These are phyloP conservation scores for Andinoacara biseriatus DNA, from an alignment of 2,113 vertebrate species.

Conservation along the genomic window DNA sequence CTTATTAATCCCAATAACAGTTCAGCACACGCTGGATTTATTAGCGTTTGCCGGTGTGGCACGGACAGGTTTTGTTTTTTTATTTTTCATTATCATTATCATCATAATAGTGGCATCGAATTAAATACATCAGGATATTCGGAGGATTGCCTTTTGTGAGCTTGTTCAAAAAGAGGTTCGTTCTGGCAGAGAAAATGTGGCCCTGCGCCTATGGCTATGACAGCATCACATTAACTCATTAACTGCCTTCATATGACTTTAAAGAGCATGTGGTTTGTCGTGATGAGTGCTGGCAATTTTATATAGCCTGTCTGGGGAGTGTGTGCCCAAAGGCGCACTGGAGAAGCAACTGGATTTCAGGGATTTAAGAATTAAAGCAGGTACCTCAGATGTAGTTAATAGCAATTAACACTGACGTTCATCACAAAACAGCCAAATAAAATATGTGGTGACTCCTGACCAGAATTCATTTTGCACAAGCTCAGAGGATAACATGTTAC, in stretches of 20 bases:
- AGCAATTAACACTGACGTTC: not conserved
- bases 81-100: not conserved
- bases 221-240: constrained; percentile 47
- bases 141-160: not conserved
- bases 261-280: constrained; percentile 17
- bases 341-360: not conserved
- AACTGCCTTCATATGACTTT: constrained; percentile 19
- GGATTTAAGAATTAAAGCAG: not conserved
- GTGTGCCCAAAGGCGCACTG: constrained; percentile 46
- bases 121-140: constrained; percentile 3
- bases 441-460: not conserved
- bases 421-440: not conserved
- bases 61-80: not conserved
- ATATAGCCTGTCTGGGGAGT: not conserved
- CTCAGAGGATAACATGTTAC: constrained; percentile 3
- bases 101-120: constrained; percentile 12
- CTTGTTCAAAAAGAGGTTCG: not conserved
- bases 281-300: constrained; percentile 1
- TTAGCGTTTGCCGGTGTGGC: not conserved
- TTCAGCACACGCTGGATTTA: constrained; percentile 38
- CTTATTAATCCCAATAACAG: constrained; percentile 64
- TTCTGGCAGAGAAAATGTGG: constrained; percentile 23
- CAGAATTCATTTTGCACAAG: not conserved
- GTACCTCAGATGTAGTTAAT: not conserved
- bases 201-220: constrained; percentile 25